These are phyloP conservation scores for Crenichthys baileyi DNA, from an alignment of 2,797 vertebrate species.

Conservation along the genomic window DNA sequence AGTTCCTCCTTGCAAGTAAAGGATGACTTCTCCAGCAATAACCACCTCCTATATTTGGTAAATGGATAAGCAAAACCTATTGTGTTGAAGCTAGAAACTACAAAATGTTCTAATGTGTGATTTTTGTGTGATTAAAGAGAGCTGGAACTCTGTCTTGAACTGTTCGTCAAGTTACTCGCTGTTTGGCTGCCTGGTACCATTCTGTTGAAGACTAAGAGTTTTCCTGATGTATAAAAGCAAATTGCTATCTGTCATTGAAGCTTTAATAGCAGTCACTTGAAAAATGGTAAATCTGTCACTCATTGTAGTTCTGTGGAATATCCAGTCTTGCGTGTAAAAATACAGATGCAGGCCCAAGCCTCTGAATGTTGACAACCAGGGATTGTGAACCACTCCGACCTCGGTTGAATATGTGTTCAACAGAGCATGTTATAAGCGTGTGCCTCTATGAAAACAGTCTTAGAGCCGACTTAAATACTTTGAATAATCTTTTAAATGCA, in stretches of 20 bases:
- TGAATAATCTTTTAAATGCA: constrained; percentile 53
- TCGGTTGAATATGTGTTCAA: constrained; percentile 38
- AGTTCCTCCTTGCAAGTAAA: neutral
- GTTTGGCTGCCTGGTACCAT: neutral
- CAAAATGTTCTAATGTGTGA: neutral
- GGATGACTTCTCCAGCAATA: neutral
- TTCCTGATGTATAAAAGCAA: constrained; percentile 4
- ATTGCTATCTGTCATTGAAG: constrained; percentile 10
- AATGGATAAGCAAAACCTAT: neutral
- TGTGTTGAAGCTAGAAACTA: neutral
- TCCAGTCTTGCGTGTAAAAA: constrained; percentile 12
- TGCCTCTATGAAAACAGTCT: constrained; percentile 27
- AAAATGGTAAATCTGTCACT: constrained; percentile 6
- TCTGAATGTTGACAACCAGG: constrained; percentile 37
- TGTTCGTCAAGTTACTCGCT: neutral
- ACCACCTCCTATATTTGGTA: neutral
- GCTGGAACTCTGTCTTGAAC: neutral
- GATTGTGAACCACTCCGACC: constrained; percentile 42
- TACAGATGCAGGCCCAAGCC: constrained; percentile 27
- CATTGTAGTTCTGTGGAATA: constrained; percentile 20
- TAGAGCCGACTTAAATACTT: constrained; percentile 52
- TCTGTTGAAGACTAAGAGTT: neutral
- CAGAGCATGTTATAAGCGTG: constrained; percentile 43
- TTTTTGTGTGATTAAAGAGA: neutral
- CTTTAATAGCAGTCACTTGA: constrained; percentile 6